Evolutionary conservation across 2,113 vertebrate genomes (phyloP).

Genomic region (Corythornis cristatus): DNA sequence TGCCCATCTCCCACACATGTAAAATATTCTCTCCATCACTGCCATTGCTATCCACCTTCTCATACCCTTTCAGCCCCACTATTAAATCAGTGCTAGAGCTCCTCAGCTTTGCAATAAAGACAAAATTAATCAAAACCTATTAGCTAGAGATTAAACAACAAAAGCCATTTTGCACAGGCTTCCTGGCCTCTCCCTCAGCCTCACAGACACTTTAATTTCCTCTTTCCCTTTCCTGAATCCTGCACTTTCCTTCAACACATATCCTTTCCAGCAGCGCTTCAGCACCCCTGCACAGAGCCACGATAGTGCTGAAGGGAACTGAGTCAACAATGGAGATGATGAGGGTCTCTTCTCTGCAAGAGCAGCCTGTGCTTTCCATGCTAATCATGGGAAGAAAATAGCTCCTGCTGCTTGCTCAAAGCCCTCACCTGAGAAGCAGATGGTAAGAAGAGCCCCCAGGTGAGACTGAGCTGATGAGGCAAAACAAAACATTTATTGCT

Average conservation of each 20-base stretch:
- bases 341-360: neutral
- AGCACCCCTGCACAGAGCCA: neutral
- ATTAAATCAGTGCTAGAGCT: neutral
- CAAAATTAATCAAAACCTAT: neutral
- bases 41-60: neutral
- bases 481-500: neutral
- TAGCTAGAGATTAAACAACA: neutral
- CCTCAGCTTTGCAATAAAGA: neutral
- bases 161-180: neutral
- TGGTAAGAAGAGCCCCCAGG: neutral
- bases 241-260: neutral
- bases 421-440: neutral
- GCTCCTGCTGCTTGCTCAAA: neutral
- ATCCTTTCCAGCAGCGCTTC: neutral
- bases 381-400: neutral
- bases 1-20: neutral
- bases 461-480: neutral
- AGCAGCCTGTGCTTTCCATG: neutral
- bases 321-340: neutral
- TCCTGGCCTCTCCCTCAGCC: neutral
- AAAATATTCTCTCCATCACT: neutral
- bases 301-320: neutral
- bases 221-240: neutral
- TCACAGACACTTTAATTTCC: conserved; percentile 22
- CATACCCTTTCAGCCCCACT: neutral